Conservation (phyloP, 1,140 invertebrate genomes). For the Neuroterus valhalla region DNA sequence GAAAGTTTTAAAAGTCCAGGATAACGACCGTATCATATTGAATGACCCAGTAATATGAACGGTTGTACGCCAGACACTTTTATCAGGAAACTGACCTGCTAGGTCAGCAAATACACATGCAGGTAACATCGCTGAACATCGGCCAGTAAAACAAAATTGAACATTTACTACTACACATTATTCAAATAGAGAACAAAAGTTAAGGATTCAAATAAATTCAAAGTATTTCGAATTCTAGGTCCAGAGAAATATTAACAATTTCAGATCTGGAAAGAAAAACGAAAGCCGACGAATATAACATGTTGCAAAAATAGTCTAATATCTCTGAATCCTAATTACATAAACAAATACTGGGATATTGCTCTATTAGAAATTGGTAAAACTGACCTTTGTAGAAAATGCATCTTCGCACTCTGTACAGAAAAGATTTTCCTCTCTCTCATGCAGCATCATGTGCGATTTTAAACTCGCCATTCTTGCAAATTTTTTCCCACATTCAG, state of each 20-base stretch:
- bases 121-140: slow-evolving; percentile 31
- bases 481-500: slow-evolving; percentile 80
- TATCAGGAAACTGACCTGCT: slow-evolving; percentile 33
- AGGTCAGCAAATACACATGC: slow-evolving; percentile 32
- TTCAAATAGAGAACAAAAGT: too few relatives aligned
- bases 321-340: too few relatives aligned
- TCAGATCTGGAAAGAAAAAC: too few relatives aligned
- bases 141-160: too few relatives aligned
- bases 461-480: slow-evolving; percentile 82
- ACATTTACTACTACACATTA: too few relatives aligned
- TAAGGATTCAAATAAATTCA: too few relatives aligned
- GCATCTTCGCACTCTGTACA: slow-evolving; percentile 83
- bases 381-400: slow-evolving; percentile 79
- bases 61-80: neutral
- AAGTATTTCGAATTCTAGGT: too few relatives aligned
- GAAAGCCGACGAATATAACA: too few relatives aligned
- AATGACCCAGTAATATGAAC: slow-evolving; percentile 10
- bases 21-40: slow-evolving; percentile 25
- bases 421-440: slow-evolving; percentile 81
- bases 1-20: neutral
- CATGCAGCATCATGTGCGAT: slow-evolving; percentile 82
- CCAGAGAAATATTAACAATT: too few relatives aligned
- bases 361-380: neutral
- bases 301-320: too few relatives aligned
- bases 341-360: too few relatives aligned